phyloP scores from a whole-genome alignment of 2,113 vertebrate species.

The Mesitornis unicolor region DNA sequence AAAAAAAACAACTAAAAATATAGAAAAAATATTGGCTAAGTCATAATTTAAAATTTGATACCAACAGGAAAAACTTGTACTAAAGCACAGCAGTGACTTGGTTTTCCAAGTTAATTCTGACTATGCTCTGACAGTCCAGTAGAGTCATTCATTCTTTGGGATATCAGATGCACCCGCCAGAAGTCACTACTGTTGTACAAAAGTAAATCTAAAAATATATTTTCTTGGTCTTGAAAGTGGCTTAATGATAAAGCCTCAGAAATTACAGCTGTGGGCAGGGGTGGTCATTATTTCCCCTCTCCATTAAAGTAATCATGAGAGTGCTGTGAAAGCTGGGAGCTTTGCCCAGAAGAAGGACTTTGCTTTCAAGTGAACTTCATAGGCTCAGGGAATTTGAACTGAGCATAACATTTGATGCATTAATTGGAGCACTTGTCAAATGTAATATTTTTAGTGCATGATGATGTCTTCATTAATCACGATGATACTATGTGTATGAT shows the following conservation, averaged over 20 bases:
- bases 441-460: neutral
- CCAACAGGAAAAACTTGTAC: neutral
- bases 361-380: neutral
- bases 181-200: neutral
- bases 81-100: neutral
- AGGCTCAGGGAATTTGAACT: constrained; percentile 16
- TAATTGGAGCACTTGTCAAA: constrained; percentile 41
- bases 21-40: neutral
- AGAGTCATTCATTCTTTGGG: neutral
- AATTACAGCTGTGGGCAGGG: neutral
- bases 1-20: neutral
- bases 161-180: neutral
- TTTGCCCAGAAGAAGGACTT: constrained; percentile 25
- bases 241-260: neutral
- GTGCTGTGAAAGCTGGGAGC: neutral
- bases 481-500: neutral
- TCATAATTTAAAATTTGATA: neutral
- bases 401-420: neutral
- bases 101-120: neutral
- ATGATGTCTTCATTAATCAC: constrained; percentile 25
- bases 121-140: neutral
- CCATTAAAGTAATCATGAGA: neutral
- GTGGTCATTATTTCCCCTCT: neutral
- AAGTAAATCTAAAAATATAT: neutral
- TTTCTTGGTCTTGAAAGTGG: neutral